A percentile compares a stretch with the other conserved stretches of the same genome.
Evolutionary conservation across 2,797 vertebrate species (phyloP).

Genomic region (Pseudocheirus occidentalis): DNA sequence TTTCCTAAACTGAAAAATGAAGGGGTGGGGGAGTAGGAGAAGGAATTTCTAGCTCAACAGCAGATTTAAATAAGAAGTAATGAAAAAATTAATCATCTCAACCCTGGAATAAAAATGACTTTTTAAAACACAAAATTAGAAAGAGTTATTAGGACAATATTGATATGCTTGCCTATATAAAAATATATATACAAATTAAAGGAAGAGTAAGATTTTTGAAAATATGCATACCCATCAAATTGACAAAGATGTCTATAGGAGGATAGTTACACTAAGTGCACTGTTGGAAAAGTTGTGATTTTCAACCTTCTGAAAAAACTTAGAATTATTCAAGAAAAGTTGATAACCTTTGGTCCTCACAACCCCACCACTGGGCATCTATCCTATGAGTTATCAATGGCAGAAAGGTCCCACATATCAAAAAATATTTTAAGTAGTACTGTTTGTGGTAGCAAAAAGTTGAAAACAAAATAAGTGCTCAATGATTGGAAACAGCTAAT

Average conservation of each 20-base stretch:
- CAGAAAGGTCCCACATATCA: not conserved
- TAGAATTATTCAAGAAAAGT: not conserved
- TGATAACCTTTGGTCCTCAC: not conserved
- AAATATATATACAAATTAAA: not conserved
- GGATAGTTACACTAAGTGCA: not conserved
- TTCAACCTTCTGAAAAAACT: not conserved
- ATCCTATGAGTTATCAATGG: not conserved
- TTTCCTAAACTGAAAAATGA: not conserved
- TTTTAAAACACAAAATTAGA: not conserved
- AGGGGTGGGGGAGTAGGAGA: too few species aligned
- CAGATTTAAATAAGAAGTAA: not conserved
- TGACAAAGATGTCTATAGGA: not conserved
- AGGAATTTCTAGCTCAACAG: not conserved
- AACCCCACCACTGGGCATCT: not conserved
- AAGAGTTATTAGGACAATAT: not conserved
- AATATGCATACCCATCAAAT: not conserved
- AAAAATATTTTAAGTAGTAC: not conserved
- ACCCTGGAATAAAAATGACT: not conserved
- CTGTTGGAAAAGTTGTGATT: not conserved
- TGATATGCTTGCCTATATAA: not conserved
- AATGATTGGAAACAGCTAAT: not conserved
- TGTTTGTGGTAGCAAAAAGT: not conserved
- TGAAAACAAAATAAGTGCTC: not conserved
- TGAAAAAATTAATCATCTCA: not conserved
- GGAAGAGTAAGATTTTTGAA: not conserved